Evolutionary conservation across 2,797 vertebrate species (phyloP).

Genomic region (Catamblyrhynchus diadema): DNA sequence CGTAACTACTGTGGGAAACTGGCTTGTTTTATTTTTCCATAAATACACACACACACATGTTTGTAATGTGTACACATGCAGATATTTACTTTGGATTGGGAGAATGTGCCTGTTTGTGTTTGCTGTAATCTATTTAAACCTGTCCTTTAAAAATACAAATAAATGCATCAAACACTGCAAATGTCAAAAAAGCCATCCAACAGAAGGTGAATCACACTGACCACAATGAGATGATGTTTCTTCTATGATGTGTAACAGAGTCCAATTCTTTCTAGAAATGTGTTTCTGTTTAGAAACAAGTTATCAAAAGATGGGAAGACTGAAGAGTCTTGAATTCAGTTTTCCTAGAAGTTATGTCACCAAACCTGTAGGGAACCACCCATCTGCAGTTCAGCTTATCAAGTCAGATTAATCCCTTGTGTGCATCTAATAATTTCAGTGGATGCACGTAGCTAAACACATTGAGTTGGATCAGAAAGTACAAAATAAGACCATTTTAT

Average conservation of each 20-base stretch:
- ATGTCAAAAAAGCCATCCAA: background rate
- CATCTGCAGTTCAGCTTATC: background rate
- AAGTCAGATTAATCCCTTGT: background rate
- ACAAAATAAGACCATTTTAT: slow-evolving; percentile 38
- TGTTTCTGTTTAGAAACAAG: background rate
- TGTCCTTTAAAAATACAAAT: background rate
- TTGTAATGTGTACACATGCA: background rate
- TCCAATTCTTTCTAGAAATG: background rate
- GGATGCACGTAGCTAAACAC: background rate
- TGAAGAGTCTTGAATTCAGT: background rate
- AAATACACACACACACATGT: background rate
- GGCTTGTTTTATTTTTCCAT: background rate
- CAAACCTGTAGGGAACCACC: slow-evolving; percentile 15
- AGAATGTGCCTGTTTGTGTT: background rate
- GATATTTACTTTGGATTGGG: background rate
- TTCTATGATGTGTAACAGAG: background rate
- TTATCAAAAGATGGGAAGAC: background rate
- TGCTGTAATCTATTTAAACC: background rate
- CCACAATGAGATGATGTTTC: background rate
- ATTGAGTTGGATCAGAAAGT: slow-evolving; percentile 2
- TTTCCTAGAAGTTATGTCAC: slow-evolving; percentile 34
- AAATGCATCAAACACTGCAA: background rate
- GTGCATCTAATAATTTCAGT: background rate
- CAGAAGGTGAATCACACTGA: slow-evolving; percentile 2
- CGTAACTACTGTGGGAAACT: background rate